Evolutionary conservation across 2,888 invertebrate genomes (phyloP), one percentile per base, ranked within the genome.

Genomic region (Metopia argyrocephala): DNA sequence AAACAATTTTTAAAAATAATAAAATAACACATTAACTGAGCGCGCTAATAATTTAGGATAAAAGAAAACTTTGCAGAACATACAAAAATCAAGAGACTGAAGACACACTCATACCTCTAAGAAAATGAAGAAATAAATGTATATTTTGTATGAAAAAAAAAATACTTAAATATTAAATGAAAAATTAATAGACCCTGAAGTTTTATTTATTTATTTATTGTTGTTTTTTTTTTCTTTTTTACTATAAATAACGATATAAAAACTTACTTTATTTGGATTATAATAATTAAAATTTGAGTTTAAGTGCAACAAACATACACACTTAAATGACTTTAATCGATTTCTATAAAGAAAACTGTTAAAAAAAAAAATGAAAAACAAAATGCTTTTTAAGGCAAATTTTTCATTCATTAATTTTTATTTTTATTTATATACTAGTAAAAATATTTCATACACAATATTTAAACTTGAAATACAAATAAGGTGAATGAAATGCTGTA

Each of bases 111-210:
- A n/a, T n/a, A n/a, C n/a, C n/a, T n/a, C n/a, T n/a, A n/a, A n/a
- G n/a, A n/a, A n/a, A n/a, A 23, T 3, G 4, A 23, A 21, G 23
- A 20, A 50, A 52, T 21, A 52, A 20, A 23, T 5, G 23, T n/a
- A 23, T 20, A 52, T 21, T 52, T n/a, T 21, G 0, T 23, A 21
- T 52, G 20, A 7, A 20, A 18, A 20, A 23, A 52, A 52, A 21
- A 27, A 69, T 62, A 48, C 25, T 54, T 61, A 54, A 31, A 46
- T 71, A 54, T 48, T 66, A 66, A 71, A 45, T 52, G 65, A 68
- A 78, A 76, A 79, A 80, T 80, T 80, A 80, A 80, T 80, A 80
- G 80, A 80, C 80, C 80, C 57, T 80, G 73, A 80, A 73, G 68
- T 73, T n/a, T n/a, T n/a, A 80, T 80, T 56, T 70, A 76, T 76